Conservation (phyloP, 2,113 vertebrate species). For the Peromyscus californicus region DNA sequence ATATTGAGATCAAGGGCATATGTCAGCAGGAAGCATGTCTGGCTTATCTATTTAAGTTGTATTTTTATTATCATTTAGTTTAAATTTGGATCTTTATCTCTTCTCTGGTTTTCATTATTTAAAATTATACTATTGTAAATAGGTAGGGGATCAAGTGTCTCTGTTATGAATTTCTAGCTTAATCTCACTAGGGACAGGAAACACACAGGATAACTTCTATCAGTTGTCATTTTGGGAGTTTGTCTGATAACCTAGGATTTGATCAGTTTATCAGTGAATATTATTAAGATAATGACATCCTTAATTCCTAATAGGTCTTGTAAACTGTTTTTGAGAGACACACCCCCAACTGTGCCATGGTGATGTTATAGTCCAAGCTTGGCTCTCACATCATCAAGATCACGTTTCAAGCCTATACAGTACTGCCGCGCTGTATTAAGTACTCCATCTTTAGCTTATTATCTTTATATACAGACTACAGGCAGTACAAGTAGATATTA, state of each 20-base stretch:
- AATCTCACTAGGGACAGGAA: not conserved
- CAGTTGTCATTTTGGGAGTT: not conserved
- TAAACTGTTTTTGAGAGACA: not conserved
- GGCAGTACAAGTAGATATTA: not conserved
- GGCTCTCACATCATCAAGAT: not conserved
- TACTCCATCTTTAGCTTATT: not conserved
- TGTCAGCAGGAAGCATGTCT: not conserved
- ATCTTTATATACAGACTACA: not conserved
- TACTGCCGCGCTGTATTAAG: not conserved
- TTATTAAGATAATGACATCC: not conserved
- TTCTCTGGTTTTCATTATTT: slow-evolving; percentile 10
- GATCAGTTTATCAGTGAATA: not conserved
- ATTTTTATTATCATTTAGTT: not conserved
- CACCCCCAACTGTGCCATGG: not conserved
- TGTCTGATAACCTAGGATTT: not conserved
- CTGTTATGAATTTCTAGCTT: slow-evolving; percentile 9
- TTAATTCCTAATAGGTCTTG: not conserved
- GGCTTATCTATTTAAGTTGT: not conserved
- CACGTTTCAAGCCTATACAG: not conserved
- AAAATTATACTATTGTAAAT: not conserved
- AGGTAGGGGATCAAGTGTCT: not conserved
- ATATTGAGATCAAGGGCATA: not conserved
- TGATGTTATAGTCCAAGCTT: not conserved
- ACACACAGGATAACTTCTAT: slow-evolving; percentile 28
- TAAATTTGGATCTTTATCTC: slow-evolving; percentile 22